Conservation (phyloP, 2,888 invertebrate genomes). For the Conomelus anceps region DNA sequence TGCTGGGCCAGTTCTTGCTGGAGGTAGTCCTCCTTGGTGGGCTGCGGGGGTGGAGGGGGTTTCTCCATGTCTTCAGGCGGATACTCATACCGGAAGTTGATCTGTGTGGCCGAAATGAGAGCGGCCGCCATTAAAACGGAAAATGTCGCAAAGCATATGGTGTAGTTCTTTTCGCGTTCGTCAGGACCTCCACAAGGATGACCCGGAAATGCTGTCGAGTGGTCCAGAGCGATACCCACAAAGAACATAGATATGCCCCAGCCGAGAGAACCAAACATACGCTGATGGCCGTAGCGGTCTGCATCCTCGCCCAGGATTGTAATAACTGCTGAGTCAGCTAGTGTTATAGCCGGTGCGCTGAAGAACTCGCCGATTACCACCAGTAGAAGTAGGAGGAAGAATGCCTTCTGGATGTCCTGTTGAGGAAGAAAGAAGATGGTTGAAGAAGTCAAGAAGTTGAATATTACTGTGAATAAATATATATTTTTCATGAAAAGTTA, state of each 20-base stretch:
- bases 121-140: slow-evolving; percentile 92
- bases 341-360: slow-evolving; percentile 89
- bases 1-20: slow-evolving; percentile 80
- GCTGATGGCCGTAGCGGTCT: slow-evolving; percentile 87
- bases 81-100: slow-evolving; percentile 52
- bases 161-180: slow-evolving; percentile 92
- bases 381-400: slow-evolving; percentile 85
- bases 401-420: slow-evolving; percentile 88
- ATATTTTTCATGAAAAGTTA: no score
- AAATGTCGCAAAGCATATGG: slow-evolving; percentile 96
- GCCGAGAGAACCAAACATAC: slow-evolving; percentile 96
- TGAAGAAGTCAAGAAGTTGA: no score
- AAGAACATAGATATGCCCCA: slow-evolving; percentile 99
- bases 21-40: slow-evolving; percentile 65
- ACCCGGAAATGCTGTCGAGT: slow-evolving; percentile 90
- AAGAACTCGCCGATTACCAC: slow-evolving; percentile 97
- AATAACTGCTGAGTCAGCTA: slow-evolving; percentile 88
- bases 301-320: slow-evolving; percentile 83
- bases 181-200: slow-evolving; percentile 82
- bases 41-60: slow-evolving; percentile 41
- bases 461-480: no score
- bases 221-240: slow-evolving; percentile 92
- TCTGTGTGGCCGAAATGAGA: slow-evolving; percentile 83
- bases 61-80: slow-evolving; percentile 48
- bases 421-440: slow-evolving; percentile 26